Conservation (phyloP, 1,140 invertebrate genomes). For the Temnothorax curvispinosus region DNA sequence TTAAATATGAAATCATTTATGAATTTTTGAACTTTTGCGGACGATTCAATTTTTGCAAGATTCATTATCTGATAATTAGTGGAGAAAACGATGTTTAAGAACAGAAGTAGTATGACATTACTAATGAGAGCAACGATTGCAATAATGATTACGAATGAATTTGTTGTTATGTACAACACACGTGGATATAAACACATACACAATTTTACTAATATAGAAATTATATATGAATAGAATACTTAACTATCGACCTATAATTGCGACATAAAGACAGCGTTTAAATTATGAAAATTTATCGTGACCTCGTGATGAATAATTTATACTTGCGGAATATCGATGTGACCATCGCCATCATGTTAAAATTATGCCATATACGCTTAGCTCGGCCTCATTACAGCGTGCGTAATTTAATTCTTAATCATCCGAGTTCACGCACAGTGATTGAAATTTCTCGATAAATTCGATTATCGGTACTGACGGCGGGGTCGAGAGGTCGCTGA, state of each 20-base stretch:
- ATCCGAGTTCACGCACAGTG: constrained; percentile 24
- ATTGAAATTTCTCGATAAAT: constrained; percentile 48
- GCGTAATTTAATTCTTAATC: constrained; percentile 51
- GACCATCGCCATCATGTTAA: constrained; percentile 12
- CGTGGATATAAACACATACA: background rate
- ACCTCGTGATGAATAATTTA: constrained; percentile 27
- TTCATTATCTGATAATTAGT: background rate
- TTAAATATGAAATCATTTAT: background rate
- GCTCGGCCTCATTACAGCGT: background rate
- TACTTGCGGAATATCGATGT: background rate
- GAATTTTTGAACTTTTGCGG: too few species aligned
- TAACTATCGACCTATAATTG: background rate
- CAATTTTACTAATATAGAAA: background rate
- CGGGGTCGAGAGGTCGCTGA: background rate
- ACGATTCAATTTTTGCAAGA: too few species aligned
- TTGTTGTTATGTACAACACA: background rate
- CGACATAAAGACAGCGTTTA: background rate
- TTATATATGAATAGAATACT: background rate
- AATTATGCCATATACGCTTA: constrained; percentile 12
- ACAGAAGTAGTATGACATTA: background rate
- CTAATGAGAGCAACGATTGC: background rate
- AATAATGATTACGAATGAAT: background rate
- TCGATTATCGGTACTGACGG: constrained; percentile 8
- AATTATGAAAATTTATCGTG: background rate
- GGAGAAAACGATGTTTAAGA: background rate